A percentile compares a stretch with the other conserved stretches of the same genome.
phyloP scores from a whole-genome alignment of 1,140 invertebrate genomes.

The Hestina assimilis region DNA sequence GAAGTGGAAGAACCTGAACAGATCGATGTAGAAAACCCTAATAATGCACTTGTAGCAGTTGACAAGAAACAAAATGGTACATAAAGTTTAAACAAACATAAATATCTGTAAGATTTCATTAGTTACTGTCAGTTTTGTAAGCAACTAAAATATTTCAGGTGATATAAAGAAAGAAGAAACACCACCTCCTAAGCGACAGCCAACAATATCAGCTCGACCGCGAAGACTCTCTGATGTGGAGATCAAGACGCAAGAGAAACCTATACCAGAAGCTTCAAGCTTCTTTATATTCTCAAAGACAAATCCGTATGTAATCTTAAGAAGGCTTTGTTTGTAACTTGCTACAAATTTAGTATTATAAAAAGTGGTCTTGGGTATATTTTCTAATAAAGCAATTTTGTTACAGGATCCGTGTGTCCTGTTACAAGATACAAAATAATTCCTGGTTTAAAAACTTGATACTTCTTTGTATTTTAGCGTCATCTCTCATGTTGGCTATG shows the following conservation, averaged over 20 bases:
- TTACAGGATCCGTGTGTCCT: constrained; percentile 94
- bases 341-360: not conserved
- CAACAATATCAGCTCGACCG: constrained; percentile 83
- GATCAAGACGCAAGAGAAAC: constrained; percentile 91
- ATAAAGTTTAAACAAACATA: not conserved
- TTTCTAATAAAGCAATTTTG: not conserved
- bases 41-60: constrained; percentile 67
- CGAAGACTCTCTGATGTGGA: constrained; percentile 94
- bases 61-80: constrained; percentile 66
- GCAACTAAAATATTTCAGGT: constrained; percentile 31
- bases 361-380: not conserved
- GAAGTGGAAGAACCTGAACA: constrained; percentile 82
- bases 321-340: not conserved
- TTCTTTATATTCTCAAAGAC: constrained; percentile 97
- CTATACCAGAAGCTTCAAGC: constrained; percentile 94
- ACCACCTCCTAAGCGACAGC: constrained; percentile 35
- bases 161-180: constrained; percentile 60
- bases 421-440: constrained; percentile 98
- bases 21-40: constrained; percentile 83
- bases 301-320: constrained; percentile 85
- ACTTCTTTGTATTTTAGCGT: constrained; percentile 97
- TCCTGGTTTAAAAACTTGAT: constrained; percentile 97
- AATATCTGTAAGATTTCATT: not conserved
- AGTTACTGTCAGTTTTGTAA: constrained; percentile 11
- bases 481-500: constrained; percentile 97